phyloP scores from a whole-genome alignment of 2,113 vertebrate species.

The Paratilapia polleni region DNA sequence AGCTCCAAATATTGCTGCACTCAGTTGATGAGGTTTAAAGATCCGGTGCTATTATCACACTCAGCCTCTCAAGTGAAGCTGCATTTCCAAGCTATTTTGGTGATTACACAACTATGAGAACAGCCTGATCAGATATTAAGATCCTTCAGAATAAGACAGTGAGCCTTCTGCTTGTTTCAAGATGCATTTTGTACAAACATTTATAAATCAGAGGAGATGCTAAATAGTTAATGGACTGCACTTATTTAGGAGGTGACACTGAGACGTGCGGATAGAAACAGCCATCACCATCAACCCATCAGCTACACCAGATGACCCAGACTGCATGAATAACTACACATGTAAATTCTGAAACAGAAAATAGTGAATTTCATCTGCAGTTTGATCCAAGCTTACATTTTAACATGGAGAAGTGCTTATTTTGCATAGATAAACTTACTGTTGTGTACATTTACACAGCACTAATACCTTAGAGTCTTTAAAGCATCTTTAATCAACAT shows the following conservation, averaged over 20 bases:
- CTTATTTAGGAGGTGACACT: not conserved
- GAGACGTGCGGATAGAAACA: not conserved
- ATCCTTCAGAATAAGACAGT: not conserved
- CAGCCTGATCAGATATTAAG: not conserved
- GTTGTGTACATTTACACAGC: not conserved
- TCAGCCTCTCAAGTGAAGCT: not conserved
- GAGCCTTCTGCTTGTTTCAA: not conserved
- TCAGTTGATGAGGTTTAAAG: constrained; percentile 36
- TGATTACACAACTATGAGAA: rapidly evolving
- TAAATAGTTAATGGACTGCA: constrained; percentile 11
- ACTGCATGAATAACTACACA: not conserved
- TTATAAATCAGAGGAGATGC: not conserved
- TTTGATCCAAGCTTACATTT: not conserved
- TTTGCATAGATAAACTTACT: not conserved
- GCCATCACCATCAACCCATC: not conserved
- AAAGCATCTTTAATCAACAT: not conserved
- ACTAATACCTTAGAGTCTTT: not conserved
- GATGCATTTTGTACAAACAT: constrained; percentile 4
- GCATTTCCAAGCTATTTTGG: not conserved
- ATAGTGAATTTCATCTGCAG: not conserved
- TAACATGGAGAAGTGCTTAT: rapidly evolving
- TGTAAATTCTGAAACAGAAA: not conserved
- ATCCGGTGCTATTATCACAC: constrained; percentile 19
- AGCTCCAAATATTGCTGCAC: constrained; percentile 25
- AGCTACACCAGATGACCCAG: not conserved